Evolutionary conservation across 64 coral and sea anemone species (phyloP).

Genomic region (Montipora efflorescens): DNA sequence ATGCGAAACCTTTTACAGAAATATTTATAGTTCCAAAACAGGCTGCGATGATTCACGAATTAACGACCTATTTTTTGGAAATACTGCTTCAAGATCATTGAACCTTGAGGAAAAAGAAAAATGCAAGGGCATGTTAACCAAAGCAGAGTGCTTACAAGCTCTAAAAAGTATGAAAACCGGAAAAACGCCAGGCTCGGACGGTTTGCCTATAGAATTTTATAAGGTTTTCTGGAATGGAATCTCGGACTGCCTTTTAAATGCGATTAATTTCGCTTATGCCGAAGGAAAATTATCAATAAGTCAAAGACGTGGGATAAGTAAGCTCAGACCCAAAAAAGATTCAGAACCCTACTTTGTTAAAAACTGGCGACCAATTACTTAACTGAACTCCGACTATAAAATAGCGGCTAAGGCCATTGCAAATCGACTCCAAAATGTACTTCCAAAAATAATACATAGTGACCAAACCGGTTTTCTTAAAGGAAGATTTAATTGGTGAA

Average conservation of each 20-base stretch:
- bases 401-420: slow-evolving; percentile 7
- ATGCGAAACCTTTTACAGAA: slow-evolving; percentile 2
- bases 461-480: not conserved
- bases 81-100: too few species aligned
- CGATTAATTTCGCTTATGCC: too few species aligned
- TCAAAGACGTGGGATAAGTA: not conserved
- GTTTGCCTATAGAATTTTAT: too few species aligned
- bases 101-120: too few species aligned
- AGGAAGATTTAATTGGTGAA: not conserved
- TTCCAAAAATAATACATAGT: not conserved
- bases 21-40: slow-evolving; percentile 4
- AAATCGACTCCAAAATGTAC: slow-evolving; percentile 26
- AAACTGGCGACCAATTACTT: not conserved
- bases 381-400: slow-evolving; percentile 6
- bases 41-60: too few species aligned
- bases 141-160: too few species aligned
- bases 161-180: too few species aligned
- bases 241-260: too few species aligned
- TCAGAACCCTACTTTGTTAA: not conserved
- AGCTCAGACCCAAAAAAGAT: too few species aligned
- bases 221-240: too few species aligned
- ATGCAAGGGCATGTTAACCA: too few species aligned
- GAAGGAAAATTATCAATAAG: not conserved
- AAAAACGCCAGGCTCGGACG: not conserved
- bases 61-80: too few species aligned